These are phyloP conservation scores for human (Homo sapiens) DNA, from an alignment of 2,113 vertebrate genomes.

Conservation along the genomic window DNA sequence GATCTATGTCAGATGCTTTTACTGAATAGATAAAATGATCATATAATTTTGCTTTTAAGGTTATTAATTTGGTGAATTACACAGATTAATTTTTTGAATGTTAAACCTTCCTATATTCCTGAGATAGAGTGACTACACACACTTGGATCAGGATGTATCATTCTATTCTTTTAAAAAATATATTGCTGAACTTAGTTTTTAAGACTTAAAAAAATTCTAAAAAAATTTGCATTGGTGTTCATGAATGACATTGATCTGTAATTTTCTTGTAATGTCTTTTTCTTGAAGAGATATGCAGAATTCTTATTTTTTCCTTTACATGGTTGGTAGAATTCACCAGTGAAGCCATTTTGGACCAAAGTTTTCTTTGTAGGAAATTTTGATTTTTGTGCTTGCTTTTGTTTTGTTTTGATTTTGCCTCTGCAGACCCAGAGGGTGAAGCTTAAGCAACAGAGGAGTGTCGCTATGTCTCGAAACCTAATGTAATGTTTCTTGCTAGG, in stretches of 20 bases:
- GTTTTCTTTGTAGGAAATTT: not conserved
- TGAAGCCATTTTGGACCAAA: not conserved
- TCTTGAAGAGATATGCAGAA: not conserved
- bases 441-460: not conserved
- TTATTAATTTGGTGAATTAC: not conserved
- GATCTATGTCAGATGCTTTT: not conserved
- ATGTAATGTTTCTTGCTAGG: not conserved
- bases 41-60: not conserved
- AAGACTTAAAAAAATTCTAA: not conserved
- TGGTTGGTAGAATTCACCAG: not conserved
- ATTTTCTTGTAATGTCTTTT: not conserved
- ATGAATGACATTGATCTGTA: not conserved
- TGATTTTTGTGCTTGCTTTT: not conserved
- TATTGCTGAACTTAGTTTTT: not conserved
- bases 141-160: not conserved
- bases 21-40: not conserved
- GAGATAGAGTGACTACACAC: not conserved
- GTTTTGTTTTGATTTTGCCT: not conserved
- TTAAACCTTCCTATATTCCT: not conserved
- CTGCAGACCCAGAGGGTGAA: not conserved
- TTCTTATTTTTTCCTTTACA: not conserved
- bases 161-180: not conserved
- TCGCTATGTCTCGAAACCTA: not conserved
- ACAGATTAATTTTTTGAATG: not conserved
- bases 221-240: not conserved